Evolutionary conservation across 2,113 vertebrate species (phyloP).

Genomic region (Podarcis cretensis): DNA sequence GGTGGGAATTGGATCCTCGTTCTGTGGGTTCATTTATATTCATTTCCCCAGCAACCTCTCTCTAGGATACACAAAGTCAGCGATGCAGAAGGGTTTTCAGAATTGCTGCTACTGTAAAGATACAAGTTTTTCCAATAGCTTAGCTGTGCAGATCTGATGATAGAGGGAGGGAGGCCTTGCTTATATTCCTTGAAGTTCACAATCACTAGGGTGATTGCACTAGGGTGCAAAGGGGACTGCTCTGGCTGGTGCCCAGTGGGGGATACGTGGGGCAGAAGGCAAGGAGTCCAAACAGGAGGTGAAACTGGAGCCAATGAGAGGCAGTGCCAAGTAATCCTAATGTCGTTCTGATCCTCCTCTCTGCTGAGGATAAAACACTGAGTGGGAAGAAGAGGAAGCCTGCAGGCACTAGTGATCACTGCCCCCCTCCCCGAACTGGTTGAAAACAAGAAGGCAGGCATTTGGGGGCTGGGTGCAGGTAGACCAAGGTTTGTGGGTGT

Average conservation of each 20-base stretch:
- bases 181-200: not conserved
- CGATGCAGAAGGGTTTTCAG: not conserved
- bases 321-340: too few relatives aligned
- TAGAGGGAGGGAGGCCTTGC: not conserved
- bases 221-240: not conserved
- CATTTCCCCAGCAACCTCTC: not conserved
- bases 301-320: too few relatives aligned
- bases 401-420: too few relatives aligned
- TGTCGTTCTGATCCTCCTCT: too few relatives aligned
- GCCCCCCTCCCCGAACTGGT: too few relatives aligned
- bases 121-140: not conserved
- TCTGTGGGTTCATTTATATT: not conserved
- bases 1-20: not conserved
- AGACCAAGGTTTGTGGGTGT: too few relatives aligned
- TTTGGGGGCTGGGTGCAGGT: too few relatives aligned
- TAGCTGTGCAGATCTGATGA: not conserved
- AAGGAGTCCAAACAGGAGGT: too few relatives aligned
- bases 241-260: not conserved
- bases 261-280: too few relatives aligned
- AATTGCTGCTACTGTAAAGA: constrained; percentile 12
- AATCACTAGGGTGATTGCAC: not conserved
- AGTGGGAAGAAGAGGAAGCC: too few relatives aligned
- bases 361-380: too few relatives aligned
- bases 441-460: too few relatives aligned
- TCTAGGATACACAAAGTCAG: not conserved